phyloP scores from a whole-genome alignment of 2,797 vertebrate genomes.

The Sarcoramphus papa region DNA sequence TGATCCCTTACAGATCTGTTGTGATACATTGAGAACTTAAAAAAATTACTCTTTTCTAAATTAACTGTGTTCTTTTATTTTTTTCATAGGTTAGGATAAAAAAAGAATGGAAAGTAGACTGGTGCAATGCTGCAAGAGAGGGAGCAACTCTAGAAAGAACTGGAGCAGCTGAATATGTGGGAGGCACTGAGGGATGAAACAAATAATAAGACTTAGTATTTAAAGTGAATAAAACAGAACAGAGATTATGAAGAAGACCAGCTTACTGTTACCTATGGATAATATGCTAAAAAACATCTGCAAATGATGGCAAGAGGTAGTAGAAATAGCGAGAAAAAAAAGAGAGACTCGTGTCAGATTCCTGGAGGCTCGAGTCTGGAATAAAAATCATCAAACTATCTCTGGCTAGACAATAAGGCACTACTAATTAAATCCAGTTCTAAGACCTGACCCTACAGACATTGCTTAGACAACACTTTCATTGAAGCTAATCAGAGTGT shows the following conservation, averaged over 20 bases:
- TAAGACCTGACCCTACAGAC: neutral
- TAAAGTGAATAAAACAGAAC: neutral
- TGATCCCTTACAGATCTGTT: neutral
- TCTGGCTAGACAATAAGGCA: neutral
- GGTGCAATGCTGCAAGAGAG: neutral
- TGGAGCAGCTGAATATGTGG: neutral
- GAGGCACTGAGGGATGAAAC: neutral
- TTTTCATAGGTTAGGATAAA: neutral
- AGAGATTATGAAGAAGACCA: neutral
- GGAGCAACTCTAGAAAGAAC: neutral
- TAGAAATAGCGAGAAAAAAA: neutral
- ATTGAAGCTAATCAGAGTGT: neutral
- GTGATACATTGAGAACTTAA: neutral
- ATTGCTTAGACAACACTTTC: neutral
- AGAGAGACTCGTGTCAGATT: neutral
- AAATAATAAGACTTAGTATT: slow-evolving; percentile 15
- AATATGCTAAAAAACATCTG: neutral
- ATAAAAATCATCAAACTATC: slow-evolving; percentile 24
- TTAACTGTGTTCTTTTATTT: neutral
- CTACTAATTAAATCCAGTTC: neutral
- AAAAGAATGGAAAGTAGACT: neutral
- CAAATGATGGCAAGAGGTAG: neutral
- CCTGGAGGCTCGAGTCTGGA: neutral
- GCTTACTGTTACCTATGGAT: neutral
- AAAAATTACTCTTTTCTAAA: neutral